Evolutionary conservation across 2,113 vertebrate genomes (phyloP).

Genomic region (Ophthalmolycus amberensis): DNA sequence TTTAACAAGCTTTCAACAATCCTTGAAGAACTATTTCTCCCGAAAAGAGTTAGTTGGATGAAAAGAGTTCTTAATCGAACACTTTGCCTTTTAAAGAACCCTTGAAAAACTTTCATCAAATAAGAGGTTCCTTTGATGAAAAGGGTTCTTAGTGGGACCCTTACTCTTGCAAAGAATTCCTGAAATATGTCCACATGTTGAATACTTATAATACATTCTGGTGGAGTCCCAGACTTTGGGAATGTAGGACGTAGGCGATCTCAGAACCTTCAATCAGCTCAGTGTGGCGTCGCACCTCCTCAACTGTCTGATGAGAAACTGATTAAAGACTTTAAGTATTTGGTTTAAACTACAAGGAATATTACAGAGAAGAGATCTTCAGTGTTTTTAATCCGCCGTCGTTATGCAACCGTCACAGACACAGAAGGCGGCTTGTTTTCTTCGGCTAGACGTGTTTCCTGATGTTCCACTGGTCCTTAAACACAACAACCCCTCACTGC

Average conservation of each 20-base stretch:
- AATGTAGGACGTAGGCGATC: not conserved
- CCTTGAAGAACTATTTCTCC: too few relatives aligned
- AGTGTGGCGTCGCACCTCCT: constrained; percentile 14
- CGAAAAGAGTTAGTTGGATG: too few relatives aligned
- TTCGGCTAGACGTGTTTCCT: constrained; percentile 35
- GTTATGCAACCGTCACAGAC: constrained; percentile 24
- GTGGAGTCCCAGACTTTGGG: too few relatives aligned
- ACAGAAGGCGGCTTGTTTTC: constrained; percentile 50
- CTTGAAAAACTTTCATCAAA: too few relatives aligned
- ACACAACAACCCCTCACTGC: constrained; percentile 37
- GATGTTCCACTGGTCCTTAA: constrained; percentile 32
- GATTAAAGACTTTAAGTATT: not conserved
- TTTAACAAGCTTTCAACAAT: too few relatives aligned
- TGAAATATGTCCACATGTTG: too few relatives aligned
- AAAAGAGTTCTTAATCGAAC: too few relatives aligned
- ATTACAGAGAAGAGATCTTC: constrained; percentile 44
- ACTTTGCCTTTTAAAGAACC: too few relatives aligned
- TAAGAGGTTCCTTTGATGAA: not conserved
- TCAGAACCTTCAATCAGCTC: not conserved
- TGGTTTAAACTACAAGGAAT: not conserved
- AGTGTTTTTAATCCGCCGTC: constrained; percentile 25
- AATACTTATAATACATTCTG: too few relatives aligned
- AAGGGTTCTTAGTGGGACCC: not conserved
- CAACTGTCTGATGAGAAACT: constrained; percentile 30
- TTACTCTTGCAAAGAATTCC: not conserved